A percentile compares a stretch with the other conserved stretches of the same genome.
Conservation (phyloP, 2,888 invertebrate species). For the Nephrotoma guestfalica region DNA sequence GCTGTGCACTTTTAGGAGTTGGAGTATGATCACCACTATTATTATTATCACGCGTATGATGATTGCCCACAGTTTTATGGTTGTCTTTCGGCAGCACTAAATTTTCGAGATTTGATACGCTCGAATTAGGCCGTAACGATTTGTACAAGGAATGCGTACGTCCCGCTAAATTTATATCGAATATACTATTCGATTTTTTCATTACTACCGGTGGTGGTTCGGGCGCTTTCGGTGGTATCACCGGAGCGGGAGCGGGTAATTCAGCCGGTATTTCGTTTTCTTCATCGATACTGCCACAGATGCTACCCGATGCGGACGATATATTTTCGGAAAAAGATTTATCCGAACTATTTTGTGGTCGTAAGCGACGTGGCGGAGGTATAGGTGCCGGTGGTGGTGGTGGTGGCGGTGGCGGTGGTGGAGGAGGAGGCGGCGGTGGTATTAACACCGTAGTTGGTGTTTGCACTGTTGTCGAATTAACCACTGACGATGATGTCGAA, state of each 20-base stretch:
- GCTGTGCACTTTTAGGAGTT: conserved; percentile 14
- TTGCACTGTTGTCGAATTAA: neutral
- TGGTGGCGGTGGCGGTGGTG: conserved; percentile 26
- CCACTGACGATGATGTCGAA: neutral
- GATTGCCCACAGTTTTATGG: neutral
- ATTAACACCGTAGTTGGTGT: neutral
- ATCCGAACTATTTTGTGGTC: conserved; percentile 36
- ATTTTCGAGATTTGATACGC: conserved; percentile 27
- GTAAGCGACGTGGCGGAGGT: conserved; percentile 38
- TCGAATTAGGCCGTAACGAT: conserved; percentile 20
- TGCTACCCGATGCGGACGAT: neutral
- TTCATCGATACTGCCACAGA: conserved; percentile 5
- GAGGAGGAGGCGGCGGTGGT: neutral
- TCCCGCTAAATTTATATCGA: neutral
- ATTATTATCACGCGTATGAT: neutral
- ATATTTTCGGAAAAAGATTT: conserved; percentile 11
- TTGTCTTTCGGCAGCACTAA: conserved; percentile 10
- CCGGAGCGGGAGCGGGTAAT: conserved; percentile 15
- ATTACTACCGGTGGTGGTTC: conserved; percentile 9
- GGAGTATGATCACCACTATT: neutral
- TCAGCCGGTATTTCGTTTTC: neutral
- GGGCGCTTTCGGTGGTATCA: conserved; percentile 17
- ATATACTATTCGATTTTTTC: conserved; percentile 1
- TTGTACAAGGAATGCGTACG: conserved; percentile 9
- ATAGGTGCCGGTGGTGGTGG: conserved; percentile 44